phyloP scores from a whole-genome alignment of 2,113 vertebrate species.

The Aphelocoma coerulescens region DNA sequence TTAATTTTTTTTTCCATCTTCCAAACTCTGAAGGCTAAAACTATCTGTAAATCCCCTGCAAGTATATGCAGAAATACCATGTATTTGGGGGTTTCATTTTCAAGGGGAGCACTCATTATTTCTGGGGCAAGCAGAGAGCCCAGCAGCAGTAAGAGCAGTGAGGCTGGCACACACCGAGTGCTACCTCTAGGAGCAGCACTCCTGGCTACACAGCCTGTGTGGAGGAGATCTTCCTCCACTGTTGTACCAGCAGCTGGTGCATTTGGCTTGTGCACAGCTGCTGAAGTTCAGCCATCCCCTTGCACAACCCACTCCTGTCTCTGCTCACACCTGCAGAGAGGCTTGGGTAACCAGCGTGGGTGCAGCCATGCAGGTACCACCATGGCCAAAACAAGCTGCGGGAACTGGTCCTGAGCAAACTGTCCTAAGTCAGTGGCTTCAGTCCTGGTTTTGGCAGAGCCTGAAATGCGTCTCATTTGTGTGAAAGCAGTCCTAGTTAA shows the following conservation, averaged over 20 bases:
- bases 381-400: background rate
- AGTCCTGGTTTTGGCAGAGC: background rate
- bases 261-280: background rate
- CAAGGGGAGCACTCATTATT: background rate
- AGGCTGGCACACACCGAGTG: fast-evolving
- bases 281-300: background rate
- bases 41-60: background rate
- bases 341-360: background rate
- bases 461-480: background rate
- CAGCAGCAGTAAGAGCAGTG: fast-evolving
- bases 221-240: background rate
- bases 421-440: background rate
- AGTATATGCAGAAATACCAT: background rate
- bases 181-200: background rate
- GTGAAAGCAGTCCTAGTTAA: background rate
- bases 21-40: background rate
- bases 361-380: background rate
- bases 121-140: background rate
- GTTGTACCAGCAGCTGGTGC: background rate
- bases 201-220: background rate
- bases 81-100: background rate
- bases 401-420: background rate
- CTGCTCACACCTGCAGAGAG: fast-evolving
- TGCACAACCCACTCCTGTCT: background rate
- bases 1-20: background rate